phyloP scores from a whole-genome alignment of 2,797 vertebrate genomes.

The Trematocara caparti region DNA sequence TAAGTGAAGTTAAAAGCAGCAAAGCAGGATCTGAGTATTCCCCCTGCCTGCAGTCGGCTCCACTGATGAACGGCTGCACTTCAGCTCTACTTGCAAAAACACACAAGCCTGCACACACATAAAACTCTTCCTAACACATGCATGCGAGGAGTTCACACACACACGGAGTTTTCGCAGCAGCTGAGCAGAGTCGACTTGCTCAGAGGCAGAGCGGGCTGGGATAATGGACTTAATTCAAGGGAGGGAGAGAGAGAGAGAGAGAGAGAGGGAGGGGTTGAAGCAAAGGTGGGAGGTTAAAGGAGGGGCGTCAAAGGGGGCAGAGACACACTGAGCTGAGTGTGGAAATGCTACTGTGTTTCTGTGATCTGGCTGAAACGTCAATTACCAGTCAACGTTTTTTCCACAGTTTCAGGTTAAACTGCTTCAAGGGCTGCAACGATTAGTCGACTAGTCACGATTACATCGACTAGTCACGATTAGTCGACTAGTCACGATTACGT shows the following conservation, averaged over 20 bases:
- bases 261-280: slow-evolving; percentile 33
- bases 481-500: too few species aligned
- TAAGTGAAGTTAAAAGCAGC: slow-evolving; percentile 35
- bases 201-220: slow-evolving; percentile 67
- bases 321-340: slow-evolving; percentile 14
- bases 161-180: slow-evolving; percentile 48
- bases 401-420: neutral
- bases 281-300: slow-evolving; percentile 60
- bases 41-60: slow-evolving; percentile 43
- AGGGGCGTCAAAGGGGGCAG: slow-evolving; percentile 53
- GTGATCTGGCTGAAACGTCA: neutral
- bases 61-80: slow-evolving; percentile 67
- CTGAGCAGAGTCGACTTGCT: slow-evolving; percentile 55
- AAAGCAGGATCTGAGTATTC: slow-evolving; percentile 48
- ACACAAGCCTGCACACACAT: slow-evolving; percentile 57
- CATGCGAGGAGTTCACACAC: slow-evolving; percentile 43
- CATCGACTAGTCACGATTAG: too few species aligned
- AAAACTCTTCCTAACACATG: slow-evolving; percentile 60
- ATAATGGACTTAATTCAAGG: slow-evolving; percentile 78
- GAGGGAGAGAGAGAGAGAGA: neutral
- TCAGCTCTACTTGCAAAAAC: slow-evolving; percentile 70
- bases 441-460: too few species aligned
- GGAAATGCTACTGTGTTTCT: slow-evolving; percentile 5
- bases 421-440: neutral
- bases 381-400: neutral